Evolutionary conservation across 1,140 invertebrate genomes (phyloP), one percentile per base, ranked within the genome.

Genomic region (Onthophagus taurus): DNA sequence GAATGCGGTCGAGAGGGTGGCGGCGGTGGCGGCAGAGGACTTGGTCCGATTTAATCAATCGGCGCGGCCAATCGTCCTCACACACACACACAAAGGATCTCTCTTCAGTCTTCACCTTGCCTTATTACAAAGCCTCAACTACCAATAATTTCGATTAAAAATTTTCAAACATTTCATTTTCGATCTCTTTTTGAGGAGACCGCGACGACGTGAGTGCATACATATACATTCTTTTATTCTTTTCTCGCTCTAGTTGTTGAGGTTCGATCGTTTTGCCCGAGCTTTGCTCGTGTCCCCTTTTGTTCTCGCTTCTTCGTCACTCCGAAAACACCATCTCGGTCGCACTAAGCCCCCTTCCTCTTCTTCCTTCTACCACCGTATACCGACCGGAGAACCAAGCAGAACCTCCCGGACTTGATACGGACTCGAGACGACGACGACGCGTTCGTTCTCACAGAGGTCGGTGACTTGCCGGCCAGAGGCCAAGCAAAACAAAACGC

Each of bases 381-480:
- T 13, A 11, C 14, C 17, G 19, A 9, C 23, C 11, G 39, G 20
- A 16, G 11, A 9, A 18, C 7, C 41, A 14, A 11, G 41, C 29
- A 4, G 12, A 16, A 3, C 33, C 9, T 35, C 12, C 33, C 11
- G 9, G 12, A 11, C 29, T 20, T 46, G 48, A 46, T 49, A 35
- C 43, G 23, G 34, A 36, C n/a, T n/a, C 31, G 51, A 42, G 49
- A 45, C 42, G 44, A 50, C n/a, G 53, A 44, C 48, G 53, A n/a
- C n/a, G n/a, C n/a, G n/a, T n/a, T n/a, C 53, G 55, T 58, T 58
- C 55, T 58, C 55, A 58, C 55, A 58, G 55, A 55, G 55, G 53
- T 58, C 53, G 55, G 53, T 58, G 55, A 58, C 55, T 58, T 44
- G 54, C 54, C 53, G 55, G 53, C 53, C 55, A 57, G 50, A 57